Evolutionary conservation across 2,113 vertebrate genomes (phyloP).

Genomic region (Emberiza fucata): DNA sequence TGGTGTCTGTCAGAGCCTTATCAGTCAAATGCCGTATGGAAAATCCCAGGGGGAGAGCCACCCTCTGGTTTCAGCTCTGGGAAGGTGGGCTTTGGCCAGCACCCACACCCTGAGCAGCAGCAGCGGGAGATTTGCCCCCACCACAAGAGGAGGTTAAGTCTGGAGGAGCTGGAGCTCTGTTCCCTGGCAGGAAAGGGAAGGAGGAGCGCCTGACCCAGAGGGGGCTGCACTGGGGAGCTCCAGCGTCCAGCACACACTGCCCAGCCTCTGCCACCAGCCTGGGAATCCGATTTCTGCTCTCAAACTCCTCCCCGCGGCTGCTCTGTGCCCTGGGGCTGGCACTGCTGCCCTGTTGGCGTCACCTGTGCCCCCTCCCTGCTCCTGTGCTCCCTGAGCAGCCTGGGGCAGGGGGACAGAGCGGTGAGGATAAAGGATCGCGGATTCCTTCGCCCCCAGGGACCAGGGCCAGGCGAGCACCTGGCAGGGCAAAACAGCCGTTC

Average conservation of each 20-base stretch:
- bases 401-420: neutral
- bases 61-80: neutral
- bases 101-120: neutral
- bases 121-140: neutral
- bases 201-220: neutral
- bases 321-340: neutral
- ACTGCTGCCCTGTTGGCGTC: neutral
- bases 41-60: neutral
- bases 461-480: neutral
- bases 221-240: neutral
- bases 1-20: neutral
- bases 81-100: neutral
- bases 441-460: neutral
- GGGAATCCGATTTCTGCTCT: neutral
- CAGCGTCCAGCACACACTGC: neutral
- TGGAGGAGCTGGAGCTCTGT: neutral
- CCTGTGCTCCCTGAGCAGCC: neutral
- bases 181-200: neutral
- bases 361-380: neutral
- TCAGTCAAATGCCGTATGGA: neutral
- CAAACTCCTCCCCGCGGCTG: fast-evolving
- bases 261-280: neutral
- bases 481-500: neutral
- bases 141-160: neutral
- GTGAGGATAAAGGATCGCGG: fast-evolving